Evolutionary conservation across 1,140 invertebrate genomes (phyloP).

Genomic region (Ridgeia piscesae): DNA sequence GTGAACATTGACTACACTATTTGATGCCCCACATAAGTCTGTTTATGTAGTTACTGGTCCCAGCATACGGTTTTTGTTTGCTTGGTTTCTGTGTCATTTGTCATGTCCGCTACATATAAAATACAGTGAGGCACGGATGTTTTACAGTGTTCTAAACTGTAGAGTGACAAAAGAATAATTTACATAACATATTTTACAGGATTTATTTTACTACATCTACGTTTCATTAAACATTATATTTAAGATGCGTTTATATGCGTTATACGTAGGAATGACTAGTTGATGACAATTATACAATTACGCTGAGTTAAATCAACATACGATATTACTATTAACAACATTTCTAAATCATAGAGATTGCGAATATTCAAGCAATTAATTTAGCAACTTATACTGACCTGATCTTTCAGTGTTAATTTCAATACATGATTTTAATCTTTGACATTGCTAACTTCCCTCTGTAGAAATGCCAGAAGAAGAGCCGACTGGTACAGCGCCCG

Average conservation of each 20-base stretch:
- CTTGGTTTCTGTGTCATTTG: background rate
- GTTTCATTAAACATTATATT: background rate
- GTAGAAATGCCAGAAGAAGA: background rate
- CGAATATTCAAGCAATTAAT: background rate
- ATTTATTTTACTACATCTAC: background rate
- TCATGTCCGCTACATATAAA: background rate
- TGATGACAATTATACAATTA: background rate
- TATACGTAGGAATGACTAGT: background rate
- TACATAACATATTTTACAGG: background rate
- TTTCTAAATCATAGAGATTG: background rate
- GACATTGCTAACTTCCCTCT: background rate
- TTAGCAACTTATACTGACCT: too few species aligned
- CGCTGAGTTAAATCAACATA: too few species aligned
- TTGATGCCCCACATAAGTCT: background rate
- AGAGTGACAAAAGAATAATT: background rate
- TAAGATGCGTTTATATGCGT: background rate
- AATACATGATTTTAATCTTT: background rate
- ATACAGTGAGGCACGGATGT: background rate
- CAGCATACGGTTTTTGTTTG: background rate
- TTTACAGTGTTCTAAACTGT: background rate
- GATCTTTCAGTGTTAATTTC: background rate
- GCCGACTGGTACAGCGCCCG: background rate
- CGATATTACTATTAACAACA: background rate
- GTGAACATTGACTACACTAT: background rate
- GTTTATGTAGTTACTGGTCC: background rate